Percentiles rank a stretch among this genome's conserved stretches.
These are phyloP conservation scores for Rhineura floridana DNA, from an alignment of 2,113 vertebrate genomes.

Conservation along the genomic window DNA sequence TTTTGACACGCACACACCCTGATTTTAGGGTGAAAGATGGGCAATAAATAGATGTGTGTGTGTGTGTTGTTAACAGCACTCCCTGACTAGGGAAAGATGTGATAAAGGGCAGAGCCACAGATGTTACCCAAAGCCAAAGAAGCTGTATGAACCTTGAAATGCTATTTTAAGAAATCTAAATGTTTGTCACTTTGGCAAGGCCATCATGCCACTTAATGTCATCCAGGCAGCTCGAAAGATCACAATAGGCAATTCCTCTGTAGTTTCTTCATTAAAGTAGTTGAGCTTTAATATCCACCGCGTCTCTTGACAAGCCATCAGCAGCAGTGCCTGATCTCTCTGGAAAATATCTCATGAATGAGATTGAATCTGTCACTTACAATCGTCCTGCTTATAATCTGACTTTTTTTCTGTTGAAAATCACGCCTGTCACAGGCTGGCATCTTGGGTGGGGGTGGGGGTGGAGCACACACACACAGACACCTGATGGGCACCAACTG, in stretches of 20 bases:
- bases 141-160: not conserved
- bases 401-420: not conserved
- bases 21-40: no score
- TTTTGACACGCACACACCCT: no score
- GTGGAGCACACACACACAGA: not conserved
- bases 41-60: no score
- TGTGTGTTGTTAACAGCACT: not conserved
- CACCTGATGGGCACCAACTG: not conserved
- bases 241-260: conserved; percentile 5
- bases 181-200: conserved; percentile 20
- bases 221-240: not conserved
- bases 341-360: not conserved
- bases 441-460: not conserved
- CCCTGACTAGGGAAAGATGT: not conserved
- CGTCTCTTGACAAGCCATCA: conserved; percentile 18
- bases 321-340: conserved; percentile 13
- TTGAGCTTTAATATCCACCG: conserved; percentile 28
- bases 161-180: not conserved
- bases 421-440: not conserved
- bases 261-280: conserved; percentile 27
- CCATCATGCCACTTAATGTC: conserved; percentile 4
- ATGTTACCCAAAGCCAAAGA: not conserved
- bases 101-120: not conserved
- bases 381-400: not conserved
- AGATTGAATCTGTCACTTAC: conserved; percentile 8